Conservation (phyloP, 2,797 vertebrate species). For the Holocentrus rufus region DNA sequence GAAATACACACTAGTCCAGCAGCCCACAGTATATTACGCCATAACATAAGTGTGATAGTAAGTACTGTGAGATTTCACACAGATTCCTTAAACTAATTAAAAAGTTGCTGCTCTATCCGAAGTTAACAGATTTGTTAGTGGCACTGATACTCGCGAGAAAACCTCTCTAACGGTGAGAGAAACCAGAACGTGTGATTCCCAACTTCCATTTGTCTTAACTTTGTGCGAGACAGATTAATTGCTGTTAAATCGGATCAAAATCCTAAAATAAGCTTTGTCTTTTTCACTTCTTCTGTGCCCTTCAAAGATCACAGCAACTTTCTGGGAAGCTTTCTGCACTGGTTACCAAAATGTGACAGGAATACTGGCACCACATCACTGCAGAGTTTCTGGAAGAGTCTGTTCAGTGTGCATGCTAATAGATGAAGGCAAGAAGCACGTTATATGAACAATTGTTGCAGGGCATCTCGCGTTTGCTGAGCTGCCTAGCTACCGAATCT, state of each 20-base stretch:
- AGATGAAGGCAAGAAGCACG: too few relatives aligned
- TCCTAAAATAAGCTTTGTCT: background rate
- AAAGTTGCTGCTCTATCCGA: slow-evolving; percentile 31
- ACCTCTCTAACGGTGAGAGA: slow-evolving; percentile 21
- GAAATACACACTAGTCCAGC: slow-evolving; percentile 52
- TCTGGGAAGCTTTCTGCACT: too few relatives aligned
- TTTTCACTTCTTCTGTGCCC: too few relatives aligned
- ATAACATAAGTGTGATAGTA: slow-evolving; percentile 22
- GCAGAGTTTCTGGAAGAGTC: too few relatives aligned
- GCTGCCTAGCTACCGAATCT: too few relatives aligned
- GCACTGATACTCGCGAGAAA: background rate
- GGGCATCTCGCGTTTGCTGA: too few relatives aligned
- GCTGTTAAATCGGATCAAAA: background rate
- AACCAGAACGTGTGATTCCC: background rate
- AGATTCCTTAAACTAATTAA: slow-evolving; percentile 59
- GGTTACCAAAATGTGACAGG: too few relatives aligned
- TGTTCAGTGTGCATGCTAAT: too few relatives aligned
- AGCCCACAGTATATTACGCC: slow-evolving; percentile 41
- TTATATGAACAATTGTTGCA: too few relatives aligned
- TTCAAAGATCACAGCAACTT: too few relatives aligned
- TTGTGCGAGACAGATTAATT: slow-evolving; percentile 25
- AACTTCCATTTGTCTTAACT: slow-evolving; percentile 24
- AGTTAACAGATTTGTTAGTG: slow-evolving; percentile 15
- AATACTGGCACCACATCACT: too few relatives aligned
- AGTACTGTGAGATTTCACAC: slow-evolving; percentile 38